Evolutionary conservation across 2,888 invertebrate species (phyloP), one percentile per base, ranked within the genome.

Genomic region (Hirtodrosophila alboralis): DNA sequence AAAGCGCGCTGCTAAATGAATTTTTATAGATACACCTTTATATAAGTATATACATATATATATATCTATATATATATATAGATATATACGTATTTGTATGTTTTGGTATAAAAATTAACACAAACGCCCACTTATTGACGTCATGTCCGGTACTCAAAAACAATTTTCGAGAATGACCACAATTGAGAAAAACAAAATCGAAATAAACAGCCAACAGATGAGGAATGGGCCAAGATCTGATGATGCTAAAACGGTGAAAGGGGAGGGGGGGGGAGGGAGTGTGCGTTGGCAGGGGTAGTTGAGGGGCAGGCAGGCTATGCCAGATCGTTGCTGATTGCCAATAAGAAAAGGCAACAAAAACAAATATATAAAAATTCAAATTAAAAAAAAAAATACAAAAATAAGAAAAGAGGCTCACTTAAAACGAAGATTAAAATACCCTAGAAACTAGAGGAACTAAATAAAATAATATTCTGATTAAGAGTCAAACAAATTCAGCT

Each of bases 71-170:
- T 23, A 38, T 33, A 30, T 38, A 13, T 8, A 44, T 23, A n/a
- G n/a, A 21, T 51, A 21, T 59, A 14, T 49, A 18, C 18, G 23
- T 30, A 13, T n/a, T 53, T 41, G 27, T 61, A 40, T 73, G 41
- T 51, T 41, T 54, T 63, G 70, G 57, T 69, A 69, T 84, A 75
- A 71, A 84, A 88, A 87, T 88, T 84, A 89, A 88, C 83, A 81
- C 88, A 86, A 86, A 88, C 90, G 88, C 89, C 89, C 88, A 89
- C 90, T 87, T 86, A 89, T 89, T 89, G 90, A 89, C 89, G 89
- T 90, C 89, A 89, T 85, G 87, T 90, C 89, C 88, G 89, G 89
- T 84, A 89, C 87, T 86, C 84, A 86, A 87, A 79, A 81, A 86
- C 78, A 86, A 81, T 87, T 84, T 86, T 86, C 78, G 81, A 84